Conservation (phyloP, 2,888 invertebrate genomes). For the Cactoblastis cactorum region DNA sequence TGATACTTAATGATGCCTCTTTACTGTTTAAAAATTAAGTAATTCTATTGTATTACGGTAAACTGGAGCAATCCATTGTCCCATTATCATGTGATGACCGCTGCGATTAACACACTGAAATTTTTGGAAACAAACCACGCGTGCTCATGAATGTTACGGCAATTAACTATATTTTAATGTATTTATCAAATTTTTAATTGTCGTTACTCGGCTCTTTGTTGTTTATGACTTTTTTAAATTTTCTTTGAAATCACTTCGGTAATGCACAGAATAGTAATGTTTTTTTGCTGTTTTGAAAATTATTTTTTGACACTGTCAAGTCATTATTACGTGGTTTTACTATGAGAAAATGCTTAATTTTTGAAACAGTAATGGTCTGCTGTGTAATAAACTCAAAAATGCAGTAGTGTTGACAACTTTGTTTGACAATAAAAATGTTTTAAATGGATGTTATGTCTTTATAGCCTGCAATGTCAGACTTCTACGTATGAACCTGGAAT, state of each 20-base stretch:
- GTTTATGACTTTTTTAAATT: background rate
- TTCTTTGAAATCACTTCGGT: background rate
- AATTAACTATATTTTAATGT: constrained; percentile 13
- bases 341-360: background rate
- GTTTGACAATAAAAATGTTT: background rate
- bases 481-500: background rate
- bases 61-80: background rate
- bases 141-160: constrained; percentile 9
- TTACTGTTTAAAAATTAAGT: constrained; percentile 1
- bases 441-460: background rate
- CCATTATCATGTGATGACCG: background rate
- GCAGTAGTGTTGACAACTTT: background rate
- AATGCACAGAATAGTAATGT: background rate
- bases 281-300: background rate
- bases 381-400: background rate
- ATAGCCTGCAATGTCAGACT: background rate
- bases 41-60: background rate
- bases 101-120: constrained; percentile 6
- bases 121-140: constrained; percentile 6
- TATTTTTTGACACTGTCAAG: background rate
- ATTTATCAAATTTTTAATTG: constrained; percentile 7
- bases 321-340: constrained; percentile 7
- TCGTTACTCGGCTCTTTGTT: background rate
- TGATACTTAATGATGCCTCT: constrained; percentile 23
- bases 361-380: background rate